Evolutionary conservation across 1,140 invertebrate genomes (phyloP).

Genomic region (Hyles vespertilio): DNA sequence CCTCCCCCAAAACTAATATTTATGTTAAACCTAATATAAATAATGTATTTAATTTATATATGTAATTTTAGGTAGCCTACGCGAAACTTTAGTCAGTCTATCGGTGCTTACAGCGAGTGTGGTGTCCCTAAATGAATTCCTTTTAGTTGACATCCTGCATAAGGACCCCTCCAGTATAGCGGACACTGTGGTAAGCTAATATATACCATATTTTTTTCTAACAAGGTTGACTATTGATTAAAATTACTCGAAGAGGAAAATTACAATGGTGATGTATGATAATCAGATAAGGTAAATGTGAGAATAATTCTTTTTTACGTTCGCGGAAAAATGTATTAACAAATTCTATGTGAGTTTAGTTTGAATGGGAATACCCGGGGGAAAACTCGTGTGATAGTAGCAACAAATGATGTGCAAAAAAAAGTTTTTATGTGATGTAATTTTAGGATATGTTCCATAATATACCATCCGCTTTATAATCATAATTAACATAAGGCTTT

Average conservation of each 20-base stretch:
- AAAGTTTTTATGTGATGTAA: no score
- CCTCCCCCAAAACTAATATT: no score
- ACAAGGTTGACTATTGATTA: not conserved
- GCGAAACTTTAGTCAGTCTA: constrained; percentile 79
- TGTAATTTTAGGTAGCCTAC: constrained; percentile 76
- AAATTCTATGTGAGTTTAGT: no score
- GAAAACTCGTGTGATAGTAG: no score
- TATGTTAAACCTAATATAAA: not conserved
- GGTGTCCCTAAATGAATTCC: constrained; percentile 60
- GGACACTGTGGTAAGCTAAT: constrained; percentile 67
- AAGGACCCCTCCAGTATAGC: constrained; percentile 66
- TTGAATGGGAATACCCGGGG: no score
- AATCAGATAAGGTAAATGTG: not conserved
- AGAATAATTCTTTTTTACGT: no score
- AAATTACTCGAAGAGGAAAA: not conserved
- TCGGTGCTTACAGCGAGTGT: constrained; percentile 59
- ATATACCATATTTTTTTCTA: not conserved
- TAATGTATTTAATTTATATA: not conserved
- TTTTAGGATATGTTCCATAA: no score
- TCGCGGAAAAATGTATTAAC: no score
- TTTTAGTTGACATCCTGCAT: constrained; percentile 61
- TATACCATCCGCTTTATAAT: no score
- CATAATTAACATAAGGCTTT: no score
- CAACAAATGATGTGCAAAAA: no score
- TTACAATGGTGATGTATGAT: no score